These are phyloP conservation scores for Oxyruncus cristatus DNA, from an alignment of 2,113 vertebrate genomes.

Conservation along the genomic window DNA sequence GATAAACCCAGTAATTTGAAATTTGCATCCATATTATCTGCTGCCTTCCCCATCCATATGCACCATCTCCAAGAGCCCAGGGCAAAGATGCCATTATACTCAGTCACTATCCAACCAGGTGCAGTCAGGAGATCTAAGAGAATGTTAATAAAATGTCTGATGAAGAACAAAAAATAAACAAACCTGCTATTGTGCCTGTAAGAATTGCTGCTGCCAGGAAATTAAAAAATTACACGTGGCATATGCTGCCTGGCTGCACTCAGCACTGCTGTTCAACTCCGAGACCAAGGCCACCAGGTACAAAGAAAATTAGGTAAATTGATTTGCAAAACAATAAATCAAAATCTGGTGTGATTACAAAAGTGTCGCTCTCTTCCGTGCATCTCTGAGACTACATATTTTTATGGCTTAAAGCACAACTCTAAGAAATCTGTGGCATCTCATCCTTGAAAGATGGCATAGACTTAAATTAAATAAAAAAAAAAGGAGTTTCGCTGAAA, in stretches of 20 bases:
- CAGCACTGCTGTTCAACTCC: neutral
- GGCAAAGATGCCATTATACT: conserved; percentile 52
- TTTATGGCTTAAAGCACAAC: neutral
- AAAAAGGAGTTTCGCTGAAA: neutral
- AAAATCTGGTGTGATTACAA: neutral
- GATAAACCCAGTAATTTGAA: neutral
- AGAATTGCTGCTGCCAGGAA: conserved; percentile 63
- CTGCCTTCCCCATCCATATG: conserved; percentile 35
- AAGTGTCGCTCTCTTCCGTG: neutral
- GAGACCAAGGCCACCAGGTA: neutral
- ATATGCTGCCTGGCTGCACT: neutral
- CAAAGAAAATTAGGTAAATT: neutral
- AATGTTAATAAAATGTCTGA: conserved; percentile 64
- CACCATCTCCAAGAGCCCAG: neutral
- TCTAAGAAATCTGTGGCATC: neutral
- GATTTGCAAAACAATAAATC: neutral
- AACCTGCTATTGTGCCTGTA: conserved; percentile 39
- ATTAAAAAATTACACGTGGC: conserved; percentile 47
- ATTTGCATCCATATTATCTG: conserved; percentile 51
- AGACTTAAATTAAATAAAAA: neutral
- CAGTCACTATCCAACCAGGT: conserved; percentile 56
- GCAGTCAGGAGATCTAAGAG: conserved; percentile 39
- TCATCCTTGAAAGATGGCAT: neutral
- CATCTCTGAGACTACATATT: neutral
- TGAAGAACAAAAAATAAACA: conserved; percentile 63